Percentiles rank a stretch among this genome's conserved stretches.
phyloP scores from a whole-genome alignment of 1,140 invertebrate species.

The Druon quercuslanigerum region DNA sequence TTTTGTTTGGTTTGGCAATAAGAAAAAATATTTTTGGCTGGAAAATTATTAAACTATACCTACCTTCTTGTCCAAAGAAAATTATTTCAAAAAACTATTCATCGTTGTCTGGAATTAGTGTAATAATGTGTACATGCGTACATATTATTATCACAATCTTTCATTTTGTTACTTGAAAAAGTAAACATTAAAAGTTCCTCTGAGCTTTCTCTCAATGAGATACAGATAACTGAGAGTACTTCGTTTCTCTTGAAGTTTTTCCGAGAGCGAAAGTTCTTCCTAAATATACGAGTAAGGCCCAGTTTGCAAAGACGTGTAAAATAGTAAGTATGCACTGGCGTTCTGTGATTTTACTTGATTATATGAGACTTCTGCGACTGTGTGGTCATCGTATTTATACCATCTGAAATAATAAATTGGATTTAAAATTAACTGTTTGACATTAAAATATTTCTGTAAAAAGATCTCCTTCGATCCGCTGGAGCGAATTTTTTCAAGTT shows the following conservation, averaged over 20 bases:
- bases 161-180: conserved; percentile 12
- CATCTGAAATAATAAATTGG: conserved; percentile 77
- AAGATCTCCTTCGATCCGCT: too few relatives aligned
- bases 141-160: conserved; percentile 30
- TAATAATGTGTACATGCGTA: conserved; percentile 18
- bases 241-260: neutral
- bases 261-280: neutral
- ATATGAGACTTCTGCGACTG: conserved; percentile 83
- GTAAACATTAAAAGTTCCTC: conserved; percentile 31
- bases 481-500: too few relatives aligned
- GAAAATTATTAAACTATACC: too few relatives aligned
- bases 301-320: conserved; percentile 78
- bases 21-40: too few relatives aligned
- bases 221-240: conserved; percentile 27
- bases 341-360: conserved; percentile 81
- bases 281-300: conserved; percentile 39
- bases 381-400: conserved; percentile 94
- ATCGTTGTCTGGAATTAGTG: conserved; percentile 23
- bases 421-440: conserved; percentile 29
- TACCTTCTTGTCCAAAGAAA: neutral
- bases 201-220: conserved; percentile 17
- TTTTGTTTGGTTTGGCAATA: too few relatives aligned
- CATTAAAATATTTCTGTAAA: too few relatives aligned
- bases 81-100: neutral
- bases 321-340: conserved; percentile 87